Evolutionary conservation across 2,113 vertebrate species (phyloP).

Genomic region (Charadrius vociferus): DNA sequence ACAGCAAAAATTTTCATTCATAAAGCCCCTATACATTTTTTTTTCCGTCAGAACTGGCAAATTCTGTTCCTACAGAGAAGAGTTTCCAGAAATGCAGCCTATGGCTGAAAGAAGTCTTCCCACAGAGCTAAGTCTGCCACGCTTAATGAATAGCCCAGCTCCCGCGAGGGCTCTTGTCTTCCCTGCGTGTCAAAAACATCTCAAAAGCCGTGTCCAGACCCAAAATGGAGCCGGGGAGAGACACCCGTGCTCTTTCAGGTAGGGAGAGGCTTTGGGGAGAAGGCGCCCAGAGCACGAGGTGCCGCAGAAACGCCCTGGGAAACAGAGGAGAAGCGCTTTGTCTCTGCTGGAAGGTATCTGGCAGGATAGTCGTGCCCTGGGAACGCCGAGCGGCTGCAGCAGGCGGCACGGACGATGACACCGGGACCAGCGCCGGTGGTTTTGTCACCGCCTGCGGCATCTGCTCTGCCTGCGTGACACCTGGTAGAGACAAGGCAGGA

Average conservation of each 20-base stretch:
- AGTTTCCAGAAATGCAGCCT: background rate
- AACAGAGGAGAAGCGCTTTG: background rate
- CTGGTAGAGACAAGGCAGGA: background rate
- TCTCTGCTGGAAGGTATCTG: background rate
- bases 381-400: rapidly evolving
- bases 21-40: background rate
- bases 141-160: background rate
- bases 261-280: background rate
- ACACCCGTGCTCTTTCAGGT: background rate
- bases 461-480: background rate
- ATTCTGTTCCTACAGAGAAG: background rate
- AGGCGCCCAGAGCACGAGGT: background rate
- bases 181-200: background rate
- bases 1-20: background rate
- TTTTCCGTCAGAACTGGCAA: background rate
- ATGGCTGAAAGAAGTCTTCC: background rate
- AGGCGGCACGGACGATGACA: background rate
- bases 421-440: background rate
- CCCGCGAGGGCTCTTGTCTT: background rate
- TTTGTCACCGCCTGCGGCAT: background rate
- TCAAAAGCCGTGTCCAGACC: background rate
- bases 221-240: background rate
- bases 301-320: background rate
- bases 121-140: background rate
- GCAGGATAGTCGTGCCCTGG: rapidly evolving